Evolutionary conservation across 2,113 vertebrate genomes (phyloP).

Genomic region (Sclerurus mexicanus): DNA sequence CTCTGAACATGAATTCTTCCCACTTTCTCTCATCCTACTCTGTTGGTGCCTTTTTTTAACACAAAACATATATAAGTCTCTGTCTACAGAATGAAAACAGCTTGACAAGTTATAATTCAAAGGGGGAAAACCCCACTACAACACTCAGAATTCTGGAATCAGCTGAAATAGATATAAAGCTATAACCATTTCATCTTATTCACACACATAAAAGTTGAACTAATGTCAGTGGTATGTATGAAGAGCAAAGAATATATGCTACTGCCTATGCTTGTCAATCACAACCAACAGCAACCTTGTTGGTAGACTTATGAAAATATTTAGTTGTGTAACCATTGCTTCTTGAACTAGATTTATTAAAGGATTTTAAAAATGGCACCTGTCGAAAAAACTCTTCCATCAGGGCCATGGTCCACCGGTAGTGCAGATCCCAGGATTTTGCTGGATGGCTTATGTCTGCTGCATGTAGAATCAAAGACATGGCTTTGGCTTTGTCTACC

Average conservation of each 20-base stretch:
- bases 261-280: neutral
- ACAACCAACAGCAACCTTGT: neutral
- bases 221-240: constrained; percentile 1
- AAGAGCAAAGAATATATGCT: neutral
- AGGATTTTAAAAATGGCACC: constrained; percentile 73
- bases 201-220: neutral
- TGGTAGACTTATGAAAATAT: neutral
- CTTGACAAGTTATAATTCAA: constrained; percentile 45
- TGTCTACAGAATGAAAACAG: constrained; percentile 43
- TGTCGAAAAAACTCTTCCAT: constrained; percentile 97
- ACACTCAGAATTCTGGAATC: constrained; percentile 2
- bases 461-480: constrained; percentile 93
- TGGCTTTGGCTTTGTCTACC: constrained; percentile 92
- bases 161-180: constrained; percentile 26
- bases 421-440: constrained; percentile 90
- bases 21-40: neutral
- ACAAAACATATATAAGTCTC: constrained; percentile 35
- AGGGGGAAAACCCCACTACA: neutral
- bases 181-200: constrained; percentile 19
- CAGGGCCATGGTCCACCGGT: constrained; percentile 90
- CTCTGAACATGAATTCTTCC: neutral
- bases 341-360: neutral
- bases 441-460: constrained; percentile 97
- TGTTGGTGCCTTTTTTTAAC: neutral
- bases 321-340: neutral